phyloP scores from a whole-genome alignment of 2,888 invertebrate genomes.

The Lamproptera curius region DNA sequence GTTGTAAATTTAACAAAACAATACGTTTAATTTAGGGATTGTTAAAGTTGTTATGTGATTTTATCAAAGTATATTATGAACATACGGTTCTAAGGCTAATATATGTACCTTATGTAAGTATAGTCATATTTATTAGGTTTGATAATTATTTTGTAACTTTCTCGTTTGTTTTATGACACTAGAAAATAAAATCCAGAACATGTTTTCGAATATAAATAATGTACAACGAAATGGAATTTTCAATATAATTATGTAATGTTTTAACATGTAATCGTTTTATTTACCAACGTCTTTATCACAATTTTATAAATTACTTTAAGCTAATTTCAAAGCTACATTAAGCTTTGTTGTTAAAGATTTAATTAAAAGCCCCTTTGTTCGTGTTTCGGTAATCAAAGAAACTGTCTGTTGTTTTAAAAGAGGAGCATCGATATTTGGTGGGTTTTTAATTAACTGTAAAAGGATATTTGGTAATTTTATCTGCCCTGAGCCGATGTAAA shows the following conservation, averaged over 20 bases:
- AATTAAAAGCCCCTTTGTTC: constrained; percentile 17
- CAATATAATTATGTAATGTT: background rate
- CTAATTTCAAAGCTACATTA: constrained; percentile 4
- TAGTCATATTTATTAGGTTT: too few relatives aligned
- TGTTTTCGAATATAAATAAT: too few relatives aligned
- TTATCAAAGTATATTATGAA: too few relatives aligned
- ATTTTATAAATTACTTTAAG: constrained; percentile 2
- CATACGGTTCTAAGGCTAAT: too few relatives aligned
- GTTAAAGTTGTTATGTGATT: too few relatives aligned
- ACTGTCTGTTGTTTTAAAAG: constrained; percentile 13
- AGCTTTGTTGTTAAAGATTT: constrained; percentile 15
- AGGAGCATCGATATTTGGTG: constrained; percentile 13
- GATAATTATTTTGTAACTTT: too few relatives aligned
- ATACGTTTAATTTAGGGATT: too few relatives aligned
- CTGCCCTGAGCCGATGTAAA: background rate
- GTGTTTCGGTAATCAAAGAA: constrained; percentile 9
- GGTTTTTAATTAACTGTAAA: constrained; percentile 19
- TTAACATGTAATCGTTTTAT: background rate
- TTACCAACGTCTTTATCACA: background rate
- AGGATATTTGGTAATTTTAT: constrained; percentile 11
- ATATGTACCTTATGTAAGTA: too few relatives aligned
- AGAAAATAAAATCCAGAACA: too few relatives aligned
- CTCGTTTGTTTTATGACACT: too few relatives aligned
- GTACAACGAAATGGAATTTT: too few relatives aligned
- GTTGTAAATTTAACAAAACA: too few relatives aligned